These are phyloP conservation scores for Mesopsocus fuscifrons DNA, from an alignment of 2,888 invertebrate species.

Conservation along the genomic window DNA sequence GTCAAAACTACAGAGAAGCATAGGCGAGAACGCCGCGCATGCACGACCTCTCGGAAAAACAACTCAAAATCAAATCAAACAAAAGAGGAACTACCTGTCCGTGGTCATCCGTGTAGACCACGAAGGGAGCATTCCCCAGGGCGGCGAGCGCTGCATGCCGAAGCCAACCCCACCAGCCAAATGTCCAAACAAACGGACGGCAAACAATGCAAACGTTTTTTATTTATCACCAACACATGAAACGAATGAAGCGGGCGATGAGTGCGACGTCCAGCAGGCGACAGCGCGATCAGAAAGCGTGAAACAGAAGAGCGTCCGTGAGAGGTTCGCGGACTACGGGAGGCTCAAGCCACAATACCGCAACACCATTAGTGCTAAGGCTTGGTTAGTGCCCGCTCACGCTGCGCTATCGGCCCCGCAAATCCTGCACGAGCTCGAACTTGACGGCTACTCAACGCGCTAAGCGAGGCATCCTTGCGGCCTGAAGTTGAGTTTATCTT, in stretches of 20 bases:
- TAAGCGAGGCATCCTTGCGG: too few relatives aligned
- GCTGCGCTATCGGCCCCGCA: too few relatives aligned
- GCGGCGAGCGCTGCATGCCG: constrained; percentile 32
- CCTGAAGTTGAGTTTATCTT: too few relatives aligned
- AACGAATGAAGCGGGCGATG: constrained; percentile 2
- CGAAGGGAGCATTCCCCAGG: constrained; percentile 80
- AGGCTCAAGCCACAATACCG: too few relatives aligned
- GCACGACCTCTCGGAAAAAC: constrained; percentile 18
- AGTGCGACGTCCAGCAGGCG: background rate
- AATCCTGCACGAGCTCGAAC: too few relatives aligned
- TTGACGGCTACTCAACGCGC: too few relatives aligned
- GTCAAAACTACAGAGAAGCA: constrained; percentile 6
- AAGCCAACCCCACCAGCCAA: constrained; percentile 28
- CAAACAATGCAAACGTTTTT: too few relatives aligned
- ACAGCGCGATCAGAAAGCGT: constrained; percentile 7
- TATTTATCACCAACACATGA: constrained; percentile 9
- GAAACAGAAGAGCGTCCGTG: constrained; percentile 9
- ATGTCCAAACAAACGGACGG: constrained; percentile 30
- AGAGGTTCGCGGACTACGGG: too few relatives aligned
- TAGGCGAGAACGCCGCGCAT: constrained; percentile 2
- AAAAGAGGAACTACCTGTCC: constrained; percentile 57
- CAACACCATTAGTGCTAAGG: too few relatives aligned
- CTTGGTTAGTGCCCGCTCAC: too few relatives aligned
- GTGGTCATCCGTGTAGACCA: constrained; percentile 89
- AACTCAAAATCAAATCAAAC: constrained; percentile 16